Evolutionary conservation across 2,888 invertebrate species (phyloP), one percentile per base, ranked within the genome.

Genomic region (Meloe dianella): DNA sequence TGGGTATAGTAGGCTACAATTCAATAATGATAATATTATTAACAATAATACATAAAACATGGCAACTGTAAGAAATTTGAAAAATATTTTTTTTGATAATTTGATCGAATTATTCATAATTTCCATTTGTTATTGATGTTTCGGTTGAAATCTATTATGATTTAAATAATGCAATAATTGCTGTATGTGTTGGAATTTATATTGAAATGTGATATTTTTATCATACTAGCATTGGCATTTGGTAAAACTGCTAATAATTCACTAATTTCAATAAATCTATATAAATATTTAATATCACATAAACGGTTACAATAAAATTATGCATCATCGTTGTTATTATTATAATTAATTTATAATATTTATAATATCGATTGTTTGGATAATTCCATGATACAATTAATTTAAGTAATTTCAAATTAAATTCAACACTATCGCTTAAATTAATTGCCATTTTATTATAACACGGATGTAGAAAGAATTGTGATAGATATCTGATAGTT

Each of bases 21-120:
- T 54, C 8, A 66, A 54, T 17, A 63, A 12, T 14, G 54, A 24
- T 14, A 24, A 24, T 24, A 54, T 54, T 24, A 10, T 9, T 10
- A 22, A 51, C 10, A 51, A 22, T 22, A 62, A 1, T 54, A 12
- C 8, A 59, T 12, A 51, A 66, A 32, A 54, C 35, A 62, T 54
- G 30, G 51, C 6, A 24, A 35, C 17, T 32, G 30, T 27, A 59
- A 62, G 54, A 27, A 59, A 66, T 7, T 56, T 51, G 4, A 38
- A 27, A 27, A 66, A 66, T 20, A 59, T 59, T 7, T 12, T 47
- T 59, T 47, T 66, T 17, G 62, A 66, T 17, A 59, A n/a, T 14
- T 22, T 7, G n/a, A 66, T 35, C 4, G 59, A 59, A 51, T 59
- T 41, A 27, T 32, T n/a, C 3, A 66, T 7, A 7, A 66, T 59